Evolutionary conservation across 2,888 invertebrate species (phyloP), one percentile per base, ranked within the genome.

Genomic region (Cosmorhoe ocellata): DNA sequence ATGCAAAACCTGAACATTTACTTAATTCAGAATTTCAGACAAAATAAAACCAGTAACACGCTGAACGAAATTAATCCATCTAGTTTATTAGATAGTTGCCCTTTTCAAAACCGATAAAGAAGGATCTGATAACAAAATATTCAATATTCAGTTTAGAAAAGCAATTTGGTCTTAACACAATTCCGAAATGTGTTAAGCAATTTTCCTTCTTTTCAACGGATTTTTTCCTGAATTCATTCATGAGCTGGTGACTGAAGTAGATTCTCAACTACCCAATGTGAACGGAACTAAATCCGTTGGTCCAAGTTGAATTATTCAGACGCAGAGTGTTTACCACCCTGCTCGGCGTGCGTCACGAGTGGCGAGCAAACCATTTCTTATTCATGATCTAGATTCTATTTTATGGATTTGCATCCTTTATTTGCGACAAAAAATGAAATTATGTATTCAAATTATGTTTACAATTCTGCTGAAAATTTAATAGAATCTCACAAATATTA

Each of bases 251-350:
- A 18, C 24, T 32, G 6, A 10, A 41, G 24, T 32, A 5, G 31
- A 11, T 33, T 39, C 39, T 47, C 37, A 44, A 44, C 34, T 26
- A 12, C 14, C 28, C 43, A 46, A 50, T 18, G 39, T 49, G 14
- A 33, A 46, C 24, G 39, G 45, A 26, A 42, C 44, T 31, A 11
- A 51, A 49, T 46, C 38, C 38, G 31, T 13, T 11, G 43, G 37
- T 13, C 45, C 13, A 22, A 11, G 48, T 41, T 58, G 56, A 60
- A 60, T 60, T 49, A 61, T 61, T 61, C 61, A 61, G 38, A 22
- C 33, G n/a, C 33, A 9, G 30, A 55, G 55, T 52, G 55, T 56
- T 47, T 51, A 45, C 51, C 47, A 22, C 33, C 38, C 50, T 40
- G 42, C 46, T 42, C 34, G n/a, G 33, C 7, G 24, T 30, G 37